phyloP scores from a whole-genome alignment of 2,888 invertebrate species.

The Pseudeuparius sepicola region DNA sequence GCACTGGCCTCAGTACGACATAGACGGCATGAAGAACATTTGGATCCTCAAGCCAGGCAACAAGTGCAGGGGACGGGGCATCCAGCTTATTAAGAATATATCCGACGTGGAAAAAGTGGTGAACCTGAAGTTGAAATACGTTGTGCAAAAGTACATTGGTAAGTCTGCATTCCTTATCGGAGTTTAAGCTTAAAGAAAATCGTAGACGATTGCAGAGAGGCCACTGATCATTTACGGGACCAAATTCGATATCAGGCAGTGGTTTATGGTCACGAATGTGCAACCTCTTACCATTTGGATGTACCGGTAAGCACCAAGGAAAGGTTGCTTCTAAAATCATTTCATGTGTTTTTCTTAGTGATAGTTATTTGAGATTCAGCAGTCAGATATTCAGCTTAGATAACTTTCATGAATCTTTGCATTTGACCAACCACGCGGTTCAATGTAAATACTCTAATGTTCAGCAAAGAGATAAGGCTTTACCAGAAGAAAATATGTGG shows the following conservation, averaged over 20 bases:
- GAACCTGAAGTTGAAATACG: conserved; percentile 66
- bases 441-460: conserved; percentile 75
- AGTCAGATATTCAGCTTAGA: conserved; percentile 78
- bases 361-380: conserved; percentile 87
- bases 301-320: conserved; percentile 72
- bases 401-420: conserved; percentile 86
- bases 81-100: conserved; percentile 74
- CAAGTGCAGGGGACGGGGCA: conserved; percentile 85
- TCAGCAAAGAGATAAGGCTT: conserved; percentile 56
- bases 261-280: conserved; percentile 87
- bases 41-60: conserved; percentile 96
- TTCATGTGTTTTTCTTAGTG: conserved; percentile 43
- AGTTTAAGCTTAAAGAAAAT: conserved; percentile 22
- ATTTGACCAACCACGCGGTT: conserved; percentile 87
- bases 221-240: conserved; percentile 82
- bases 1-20: conserved; percentile 72
- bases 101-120: conserved; percentile 72
- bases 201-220: conserved; percentile 54
- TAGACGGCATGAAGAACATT: conserved; percentile 79
- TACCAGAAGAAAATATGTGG: conserved; percentile 95
- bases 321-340: too few relatives aligned
- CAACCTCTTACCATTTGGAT: conserved; percentile 88
- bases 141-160: conserved; percentile 95
- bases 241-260: conserved; percentile 92
- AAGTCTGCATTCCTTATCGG: too few relatives aligned